phyloP scores from a whole-genome alignment of 1,140 invertebrate genomes.

The Drosophila takahashii region DNA sequence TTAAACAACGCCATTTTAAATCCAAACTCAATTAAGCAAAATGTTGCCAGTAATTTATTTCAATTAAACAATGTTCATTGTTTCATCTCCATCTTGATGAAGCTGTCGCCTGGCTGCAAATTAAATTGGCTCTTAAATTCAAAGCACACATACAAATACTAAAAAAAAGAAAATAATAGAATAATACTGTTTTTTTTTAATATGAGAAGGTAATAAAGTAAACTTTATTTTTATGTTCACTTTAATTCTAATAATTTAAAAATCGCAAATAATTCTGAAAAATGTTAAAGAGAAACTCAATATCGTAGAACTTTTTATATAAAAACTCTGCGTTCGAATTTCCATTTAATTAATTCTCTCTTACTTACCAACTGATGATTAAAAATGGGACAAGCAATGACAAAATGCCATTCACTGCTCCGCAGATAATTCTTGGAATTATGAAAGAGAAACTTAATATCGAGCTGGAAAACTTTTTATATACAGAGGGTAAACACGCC shows the following conservation, averaged over 20 bases:
- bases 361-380: too few relatives aligned
- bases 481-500: not conserved
- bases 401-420: not conserved
- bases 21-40: too few relatives aligned
- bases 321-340: too few relatives aligned
- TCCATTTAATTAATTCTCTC: too few relatives aligned
- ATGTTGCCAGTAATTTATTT: slow-evolving; percentile 23
- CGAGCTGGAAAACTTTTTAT: slow-evolving; percentile 6
- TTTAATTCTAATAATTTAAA: too few relatives aligned
- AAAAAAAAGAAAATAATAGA: too few relatives aligned
- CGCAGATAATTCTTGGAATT: not conserved
- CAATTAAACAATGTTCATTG: slow-evolving; percentile 31
- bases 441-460: slow-evolving; percentile 8
- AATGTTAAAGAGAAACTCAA: too few relatives aligned
- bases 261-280: too few relatives aligned
- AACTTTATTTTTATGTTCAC: too few relatives aligned
- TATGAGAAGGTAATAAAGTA: too few relatives aligned
- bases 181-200: too few relatives aligned
- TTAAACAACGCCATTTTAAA: slow-evolving; percentile 1
- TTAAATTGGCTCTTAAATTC: slow-evolving; percentile 44
- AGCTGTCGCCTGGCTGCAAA: slow-evolving; percentile 33
- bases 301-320: too few relatives aligned
- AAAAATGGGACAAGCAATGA: not conserved
- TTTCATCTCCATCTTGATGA: not conserved
- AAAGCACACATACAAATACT: not conserved